These are phyloP conservation scores for Pelobates cultripes DNA, from an alignment of 2,797 vertebrate species.

Conservation along the genomic window DNA sequence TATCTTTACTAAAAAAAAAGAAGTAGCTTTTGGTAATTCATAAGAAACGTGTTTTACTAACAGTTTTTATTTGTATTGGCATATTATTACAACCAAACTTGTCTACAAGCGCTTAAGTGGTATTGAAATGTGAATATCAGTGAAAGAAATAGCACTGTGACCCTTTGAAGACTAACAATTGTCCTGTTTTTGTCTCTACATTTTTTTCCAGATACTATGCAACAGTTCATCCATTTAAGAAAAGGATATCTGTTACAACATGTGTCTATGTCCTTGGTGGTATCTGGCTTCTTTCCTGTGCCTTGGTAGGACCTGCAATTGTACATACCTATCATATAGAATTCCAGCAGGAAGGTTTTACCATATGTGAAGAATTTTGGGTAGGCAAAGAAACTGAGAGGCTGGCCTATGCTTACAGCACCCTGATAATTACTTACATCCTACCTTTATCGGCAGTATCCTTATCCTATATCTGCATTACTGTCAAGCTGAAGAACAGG, in stretches of 20 bases:
- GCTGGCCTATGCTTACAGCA: constrained; percentile 84
- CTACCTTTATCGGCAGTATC: constrained; percentile 84
- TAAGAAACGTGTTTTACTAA: too few species aligned
- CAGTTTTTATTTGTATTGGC: too few species aligned
- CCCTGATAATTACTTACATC: constrained; percentile 84
- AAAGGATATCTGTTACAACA: constrained; percentile 79
- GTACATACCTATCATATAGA: constrained; percentile 88
- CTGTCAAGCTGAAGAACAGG: constrained; percentile 82
- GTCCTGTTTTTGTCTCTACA: constrained; percentile 7
- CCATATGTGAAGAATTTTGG: constrained; percentile 91
- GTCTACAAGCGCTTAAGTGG: too few species aligned
- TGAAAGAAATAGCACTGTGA: background rate
- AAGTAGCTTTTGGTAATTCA: too few species aligned
- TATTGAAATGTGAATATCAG: too few species aligned
- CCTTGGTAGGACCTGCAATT: constrained; percentile 81
- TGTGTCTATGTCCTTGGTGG: constrained; percentile 81
- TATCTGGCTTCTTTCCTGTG: constrained; percentile 85
- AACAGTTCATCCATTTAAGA: constrained; percentile 85
- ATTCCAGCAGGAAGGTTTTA: constrained; percentile 82
- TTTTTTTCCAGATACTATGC: constrained; percentile 77
- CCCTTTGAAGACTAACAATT: background rate
- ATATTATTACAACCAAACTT: too few species aligned
- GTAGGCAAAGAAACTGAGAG: constrained; percentile 78
- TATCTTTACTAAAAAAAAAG: too few species aligned
- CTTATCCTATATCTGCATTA: constrained; percentile 86